Evolutionary conservation across 2,888 invertebrate species (phyloP).

Genomic region (Galeopsomyia nigrocyanea): DNA sequence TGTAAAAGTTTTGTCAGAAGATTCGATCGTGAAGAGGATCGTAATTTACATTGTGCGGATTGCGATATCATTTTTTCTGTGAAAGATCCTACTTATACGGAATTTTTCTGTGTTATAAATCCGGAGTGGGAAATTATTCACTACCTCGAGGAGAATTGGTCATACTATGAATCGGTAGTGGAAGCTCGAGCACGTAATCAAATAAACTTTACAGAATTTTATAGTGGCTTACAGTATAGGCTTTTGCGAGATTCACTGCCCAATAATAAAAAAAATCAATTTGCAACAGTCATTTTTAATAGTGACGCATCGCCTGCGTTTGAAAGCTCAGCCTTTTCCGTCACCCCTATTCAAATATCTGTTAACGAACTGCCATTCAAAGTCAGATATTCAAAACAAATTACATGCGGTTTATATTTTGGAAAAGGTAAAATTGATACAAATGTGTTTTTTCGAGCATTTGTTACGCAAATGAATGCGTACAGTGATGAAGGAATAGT

Average conservation of each 20-base stretch:
- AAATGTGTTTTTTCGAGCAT: slow-evolving; percentile 29
- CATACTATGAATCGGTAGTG: background rate
- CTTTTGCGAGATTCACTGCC: slow-evolving; percentile 19
- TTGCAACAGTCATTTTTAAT: slow-evolving; percentile 36
- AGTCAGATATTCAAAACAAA: slow-evolving; percentile 26
- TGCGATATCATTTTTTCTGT: background rate
- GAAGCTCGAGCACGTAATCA: background rate
- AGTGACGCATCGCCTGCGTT: slow-evolving; percentile 37
- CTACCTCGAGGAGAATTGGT: background rate
- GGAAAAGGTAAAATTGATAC: slow-evolving; percentile 15
- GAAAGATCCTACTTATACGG: background rate
- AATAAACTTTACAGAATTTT: slow-evolving; percentile 17
- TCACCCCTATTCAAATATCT: slow-evolving; percentile 36
- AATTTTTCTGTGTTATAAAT: background rate
- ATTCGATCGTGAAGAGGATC: too few relatives aligned
- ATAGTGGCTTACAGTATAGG: slow-evolving; percentile 33
- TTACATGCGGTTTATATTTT: slow-evolving; percentile 44
- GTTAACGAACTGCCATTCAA: slow-evolving; percentile 46
- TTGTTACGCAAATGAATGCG: background rate
- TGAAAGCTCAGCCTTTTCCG: slow-evolving; percentile 17
- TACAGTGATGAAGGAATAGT: background rate
- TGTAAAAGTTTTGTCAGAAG: too few relatives aligned
- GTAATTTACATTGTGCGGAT: too few relatives aligned
- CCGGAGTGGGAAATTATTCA: background rate
- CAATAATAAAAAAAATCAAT: slow-evolving; percentile 13